Conservation (phyloP, 2,888 invertebrate genomes). For the Stictocephala bisonia region DNA sequence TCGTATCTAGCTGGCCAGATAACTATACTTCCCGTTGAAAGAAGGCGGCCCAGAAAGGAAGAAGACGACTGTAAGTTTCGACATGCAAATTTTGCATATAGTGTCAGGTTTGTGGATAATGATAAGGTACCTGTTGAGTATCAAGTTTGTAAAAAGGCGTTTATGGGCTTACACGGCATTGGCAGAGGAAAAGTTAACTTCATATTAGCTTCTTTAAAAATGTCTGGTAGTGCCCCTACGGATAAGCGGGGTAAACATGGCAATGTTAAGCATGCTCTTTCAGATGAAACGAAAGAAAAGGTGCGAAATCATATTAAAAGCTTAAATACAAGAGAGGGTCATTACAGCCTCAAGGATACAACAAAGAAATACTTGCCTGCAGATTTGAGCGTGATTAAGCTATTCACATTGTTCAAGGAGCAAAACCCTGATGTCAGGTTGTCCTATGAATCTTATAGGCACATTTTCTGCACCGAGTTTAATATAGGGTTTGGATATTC, state of each 20-base stretch:
- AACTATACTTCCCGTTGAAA: not conserved
- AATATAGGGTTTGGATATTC: conserved; percentile 41
- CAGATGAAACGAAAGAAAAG: not conserved
- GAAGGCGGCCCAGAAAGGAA: conserved; percentile 4
- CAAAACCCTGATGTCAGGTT: conserved; percentile 1
- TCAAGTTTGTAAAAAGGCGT: conserved; percentile 5
- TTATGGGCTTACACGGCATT: conserved; percentile 35
- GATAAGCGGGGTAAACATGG: conserved; percentile 14
- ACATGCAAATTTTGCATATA: not conserved
- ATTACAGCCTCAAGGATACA: conserved; percentile 17
- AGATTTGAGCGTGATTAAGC: conserved; percentile 34
- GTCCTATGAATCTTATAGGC: conserved; percentile 25
- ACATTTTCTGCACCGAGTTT: conserved; percentile 26
- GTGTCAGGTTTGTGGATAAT: not conserved
- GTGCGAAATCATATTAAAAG: conserved; percentile 34
- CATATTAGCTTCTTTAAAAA: conserved; percentile 24
- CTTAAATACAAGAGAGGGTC: conserved; percentile 22
- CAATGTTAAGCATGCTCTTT: not conserved
- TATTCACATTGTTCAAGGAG: conserved; percentile 32
- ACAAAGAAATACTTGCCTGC: conserved; percentile 30
- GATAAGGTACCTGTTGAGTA: not conserved
- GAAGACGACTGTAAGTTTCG: not conserved
- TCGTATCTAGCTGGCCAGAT: conserved; percentile 4
- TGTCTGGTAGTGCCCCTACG: conserved; percentile 8
- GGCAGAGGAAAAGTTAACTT: conserved; percentile 22